A percentile compares a stretch with the other conserved stretches of the same genome.
Evolutionary conservation across 2,888 invertebrate species (phyloP).

Genomic region (Zaprionus lineosus): DNA sequence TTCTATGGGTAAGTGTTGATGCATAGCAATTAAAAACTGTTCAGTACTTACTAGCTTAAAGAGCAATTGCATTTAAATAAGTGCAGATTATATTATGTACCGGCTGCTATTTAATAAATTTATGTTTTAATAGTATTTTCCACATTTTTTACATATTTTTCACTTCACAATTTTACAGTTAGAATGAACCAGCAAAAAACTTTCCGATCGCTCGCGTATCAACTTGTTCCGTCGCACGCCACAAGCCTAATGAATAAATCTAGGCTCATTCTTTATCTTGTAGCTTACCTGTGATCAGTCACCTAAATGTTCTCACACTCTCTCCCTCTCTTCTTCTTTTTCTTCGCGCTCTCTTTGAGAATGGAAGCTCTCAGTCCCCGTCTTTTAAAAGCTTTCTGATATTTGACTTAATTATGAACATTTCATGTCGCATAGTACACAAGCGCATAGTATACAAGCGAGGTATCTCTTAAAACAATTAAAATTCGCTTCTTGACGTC

Average conservation of each 20-base stretch:
- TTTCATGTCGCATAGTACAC: no score
- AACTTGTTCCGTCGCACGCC: neutral
- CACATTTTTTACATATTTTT: no score
- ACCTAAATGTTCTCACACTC: slow-evolving; percentile 17
- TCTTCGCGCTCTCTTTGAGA: neutral
- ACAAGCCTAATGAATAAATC: slow-evolving; percentile 8
- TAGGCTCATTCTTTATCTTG: slow-evolving; percentile 14
- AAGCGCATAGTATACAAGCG: no score
- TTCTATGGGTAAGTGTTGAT: slow-evolving; percentile 89
- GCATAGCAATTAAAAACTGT: neutral
- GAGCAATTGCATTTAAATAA: no score
- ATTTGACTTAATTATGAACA: no score
- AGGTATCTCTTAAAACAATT: no score
- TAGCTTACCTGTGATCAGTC: slow-evolving; percentile 19
- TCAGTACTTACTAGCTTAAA: neutral
- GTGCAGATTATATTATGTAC: no score
- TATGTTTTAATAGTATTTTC: no score
- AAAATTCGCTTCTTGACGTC: no score
- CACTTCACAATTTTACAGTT: neutral
- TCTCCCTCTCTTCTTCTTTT: neutral
- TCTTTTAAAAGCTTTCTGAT: neutral
- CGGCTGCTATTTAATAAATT: no score
- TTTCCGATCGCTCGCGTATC: neutral
- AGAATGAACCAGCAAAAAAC: neutral
- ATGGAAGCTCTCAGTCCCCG: neutral